These are phyloP conservation scores for Drosophila prosaltans DNA, from an alignment of 1,140 invertebrate species.

Conservation along the genomic window DNA sequence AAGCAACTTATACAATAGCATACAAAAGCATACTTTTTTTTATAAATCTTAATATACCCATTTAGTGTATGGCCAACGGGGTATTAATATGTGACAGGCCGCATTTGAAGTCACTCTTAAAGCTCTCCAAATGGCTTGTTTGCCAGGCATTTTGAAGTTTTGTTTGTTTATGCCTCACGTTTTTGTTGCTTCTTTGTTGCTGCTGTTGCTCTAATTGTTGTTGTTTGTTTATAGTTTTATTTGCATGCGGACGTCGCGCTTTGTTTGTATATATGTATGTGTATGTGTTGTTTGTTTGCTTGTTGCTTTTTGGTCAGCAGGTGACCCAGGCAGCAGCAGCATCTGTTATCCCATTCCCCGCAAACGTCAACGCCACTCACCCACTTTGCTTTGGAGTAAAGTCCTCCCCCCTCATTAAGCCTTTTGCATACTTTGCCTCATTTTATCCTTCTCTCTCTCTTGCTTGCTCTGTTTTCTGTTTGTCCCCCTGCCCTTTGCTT, in stretches of 20 bases:
- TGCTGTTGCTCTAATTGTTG: conserved; percentile 25
- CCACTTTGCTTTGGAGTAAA: conserved; percentile 1
- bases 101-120: conserved; percentile 26
- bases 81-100: conserved; percentile 20
- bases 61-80: not conserved
- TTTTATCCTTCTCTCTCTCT: not conserved
- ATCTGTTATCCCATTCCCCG: not conserved
- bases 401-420: conserved; percentile 37
- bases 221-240: conserved; percentile 36
- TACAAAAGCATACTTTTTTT: not conserved
- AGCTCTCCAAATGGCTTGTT: conserved; percentile 1
- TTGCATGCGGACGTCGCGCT: conserved; percentile 34
- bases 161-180: conserved; percentile 39
- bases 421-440: conserved; percentile 5
- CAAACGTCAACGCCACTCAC: conserved; percentile 9
- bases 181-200: conserved; percentile 13
- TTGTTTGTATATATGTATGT: conserved; percentile 8
- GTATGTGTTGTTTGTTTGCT: conserved; percentile 44
- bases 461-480: not conserved
- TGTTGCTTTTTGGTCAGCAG: conserved; percentile 61
- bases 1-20: too few relatives aligned
- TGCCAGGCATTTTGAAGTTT: conserved; percentile 34
- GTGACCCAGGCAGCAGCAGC: conserved; percentile 7
- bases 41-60: not conserved
- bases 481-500: not conserved